Evolutionary conservation across 2,113 vertebrate species (phyloP), one percentile per base, ranked within the genome.

Genomic region (Gasterosteus nipponicus): DNA sequence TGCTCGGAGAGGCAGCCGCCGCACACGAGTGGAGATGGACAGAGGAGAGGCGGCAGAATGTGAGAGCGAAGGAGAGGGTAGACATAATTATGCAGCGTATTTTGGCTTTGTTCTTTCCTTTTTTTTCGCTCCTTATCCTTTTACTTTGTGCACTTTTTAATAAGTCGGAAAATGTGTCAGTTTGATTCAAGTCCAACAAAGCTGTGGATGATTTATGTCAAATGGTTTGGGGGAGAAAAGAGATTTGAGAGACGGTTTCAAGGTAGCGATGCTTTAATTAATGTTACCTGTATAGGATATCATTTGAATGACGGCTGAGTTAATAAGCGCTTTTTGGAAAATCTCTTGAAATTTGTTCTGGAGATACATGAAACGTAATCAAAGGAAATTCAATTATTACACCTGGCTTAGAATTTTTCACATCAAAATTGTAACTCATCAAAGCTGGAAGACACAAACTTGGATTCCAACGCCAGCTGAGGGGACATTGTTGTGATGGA

Each of bases 121-220:
- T 75, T 59, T n/a, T 57, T 58, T 16, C 49, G 63, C 47, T n/a
- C 35, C 6, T 72, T 81, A 60, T 73, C 46, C 62, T 47, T 56
- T 86, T 73, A 83, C 80, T 86, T 89, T 80, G 68, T 69, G 63
- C 63, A 87, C 86, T 83, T 89, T 56, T 88, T 91, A 91, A 90
- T 91, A 89, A 83, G 86, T 78, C 77, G 88, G 77, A 84, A 80
- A 83, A 85, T 72, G 86, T 89, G 86, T 85, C 87, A 83, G 74
- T 84, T 85, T 84, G 82, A 91, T 88, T 89, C 74, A 81, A 81
- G 78, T 81, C 81, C 71, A 86, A 92, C 87, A 88, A 88, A 91
- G 88, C 81, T 78, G 80, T 60, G 69, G 81, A 84, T 89, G 90
- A 92, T 89, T 87, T 87, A 78, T 89, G 90, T 91, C 87, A 87